Evolutionary conservation across 2,797 vertebrate genomes (phyloP), one percentile per base, ranked within the genome.

Genomic region (Tiaroga cobitis): DNA sequence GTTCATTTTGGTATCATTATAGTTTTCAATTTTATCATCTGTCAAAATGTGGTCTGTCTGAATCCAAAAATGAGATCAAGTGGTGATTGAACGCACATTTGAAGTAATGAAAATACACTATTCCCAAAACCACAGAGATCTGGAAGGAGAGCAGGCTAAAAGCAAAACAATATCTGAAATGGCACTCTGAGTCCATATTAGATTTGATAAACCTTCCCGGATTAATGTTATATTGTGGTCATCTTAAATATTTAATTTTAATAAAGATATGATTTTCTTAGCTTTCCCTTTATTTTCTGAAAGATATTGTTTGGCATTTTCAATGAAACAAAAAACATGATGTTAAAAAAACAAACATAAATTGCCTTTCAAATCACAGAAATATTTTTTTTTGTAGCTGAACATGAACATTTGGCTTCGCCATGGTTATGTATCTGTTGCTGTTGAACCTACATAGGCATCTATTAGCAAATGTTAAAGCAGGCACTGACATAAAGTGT

Each of bases 51-150:
- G 56, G 68, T 85, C 37, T 69, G 74, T n/a, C 15, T 29, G 46
- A 69, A 29, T 69, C 32, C 21, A 79, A 46, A 65, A 24, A 29
- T 24, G 41, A 80, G 68, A 56, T 69, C 56, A 73, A 85, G 29
- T 39, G 32, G 29, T 73, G 83, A 85, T 39, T 73, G 76, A 80
- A 80, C 6, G 8, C 68, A 73, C 29, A 85, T 73, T 80, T 80
- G n/a, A 85, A 79, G 68, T 61, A 80, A 65, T 85, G 68, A 51
- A 73, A 80, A 80, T 73, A 39, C 41, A 80, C 65, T 80, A 49
- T 32, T 85, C 41, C 51, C 4, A 34, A 24, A 85, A 65, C 77
- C 68, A 80, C 67, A 80, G 43, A 63, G 68, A 84, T 49, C 9
- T 70, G 49, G 67, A 84, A 19, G 63, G 24, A 84, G 26, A 72